Percentiles rank a stretch among this genome's conserved stretches.
These are phyloP conservation scores for Tetraneura akinire DNA, from an alignment of 1,140 invertebrate species.

Conservation along the genomic window DNA sequence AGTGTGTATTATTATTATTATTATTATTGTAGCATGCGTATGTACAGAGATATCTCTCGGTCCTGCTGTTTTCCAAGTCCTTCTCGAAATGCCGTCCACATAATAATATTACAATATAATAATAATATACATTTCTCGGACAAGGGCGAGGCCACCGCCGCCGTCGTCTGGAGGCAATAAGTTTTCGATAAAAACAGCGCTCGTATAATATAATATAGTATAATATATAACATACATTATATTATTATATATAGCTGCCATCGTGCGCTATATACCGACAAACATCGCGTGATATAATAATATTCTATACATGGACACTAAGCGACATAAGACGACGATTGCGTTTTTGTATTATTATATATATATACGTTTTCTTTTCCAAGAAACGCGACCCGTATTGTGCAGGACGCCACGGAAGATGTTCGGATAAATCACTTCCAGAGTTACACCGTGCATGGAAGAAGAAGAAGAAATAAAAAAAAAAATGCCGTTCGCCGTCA, in stretches of 20 bases:
- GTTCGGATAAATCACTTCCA: too few species aligned
- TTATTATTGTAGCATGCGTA: too few species aligned
- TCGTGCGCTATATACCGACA: constrained; percentile 10
- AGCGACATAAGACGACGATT: constrained; percentile 5
- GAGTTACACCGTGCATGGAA: too few species aligned
- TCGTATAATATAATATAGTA: background rate
- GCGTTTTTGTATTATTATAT: background rate
- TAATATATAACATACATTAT: constrained; percentile 8
- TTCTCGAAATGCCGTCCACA: constrained; percentile 5
- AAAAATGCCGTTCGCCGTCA: background rate
- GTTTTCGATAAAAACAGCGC: constrained; percentile 42
- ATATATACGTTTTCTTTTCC: background rate
- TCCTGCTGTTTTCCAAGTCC: constrained; percentile 46
- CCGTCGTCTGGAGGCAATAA: constrained; percentile 51
- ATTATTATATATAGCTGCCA: background rate
- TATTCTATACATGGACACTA: too few species aligned
- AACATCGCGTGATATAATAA: too few species aligned
- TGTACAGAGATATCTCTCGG: constrained; percentile 6
- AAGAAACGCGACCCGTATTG: too few species aligned
- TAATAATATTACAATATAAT: background rate
- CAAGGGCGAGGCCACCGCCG: constrained; percentile 45
- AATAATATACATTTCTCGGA: constrained; percentile 49
- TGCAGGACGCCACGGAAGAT: too few species aligned
- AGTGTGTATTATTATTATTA: too few species aligned
- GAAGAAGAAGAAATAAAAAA: too few species aligned